A percentile compares a stretch with the other conserved stretches of the same genome.
Evolutionary conservation across 2,113 vertebrate species (phyloP).

Genomic region (Mastomys coucha): DNA sequence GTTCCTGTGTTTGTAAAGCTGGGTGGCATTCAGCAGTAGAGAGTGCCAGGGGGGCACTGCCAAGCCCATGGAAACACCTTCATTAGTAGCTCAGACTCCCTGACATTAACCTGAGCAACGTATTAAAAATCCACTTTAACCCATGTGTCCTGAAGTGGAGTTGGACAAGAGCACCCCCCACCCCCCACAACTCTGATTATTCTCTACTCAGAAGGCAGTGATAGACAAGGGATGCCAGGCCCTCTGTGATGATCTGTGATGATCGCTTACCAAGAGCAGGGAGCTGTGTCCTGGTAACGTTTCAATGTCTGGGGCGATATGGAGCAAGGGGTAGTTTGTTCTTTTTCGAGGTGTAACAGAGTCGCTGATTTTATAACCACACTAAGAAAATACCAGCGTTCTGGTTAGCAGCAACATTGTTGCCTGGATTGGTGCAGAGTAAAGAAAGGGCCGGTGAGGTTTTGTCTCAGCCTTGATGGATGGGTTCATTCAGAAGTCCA

Average conservation of each 20-base stretch:
- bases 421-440: not conserved
- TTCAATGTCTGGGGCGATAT: not conserved
- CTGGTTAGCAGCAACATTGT: slow-evolving; percentile 17
- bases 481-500: slow-evolving; percentile 22
- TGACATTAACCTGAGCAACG: slow-evolving; percentile 12
- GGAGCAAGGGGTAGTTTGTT: slow-evolving; percentile 37
- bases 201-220: slow-evolving; percentile 49
- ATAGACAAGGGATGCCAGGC: slow-evolving; percentile 35
- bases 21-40: not conserved
- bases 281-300: not conserved
- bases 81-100: not conserved
- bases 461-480: slow-evolving; percentile 21
- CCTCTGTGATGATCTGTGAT: not conserved
- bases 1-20: slow-evolving; percentile 6
- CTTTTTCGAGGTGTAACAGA: not conserved
- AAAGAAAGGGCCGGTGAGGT: not conserved
- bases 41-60: not conserved
- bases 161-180: slow-evolving; percentile 50
- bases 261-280: not conserved
- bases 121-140: slow-evolving; percentile 61
- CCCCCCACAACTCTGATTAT: slow-evolving; percentile 31
- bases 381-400: slow-evolving; percentile 27
- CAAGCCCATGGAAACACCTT: not conserved
- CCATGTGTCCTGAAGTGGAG: slow-evolving; percentile 60
- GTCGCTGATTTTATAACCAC: slow-evolving; percentile 54